Conservation (phyloP, 2,888 invertebrate species). For the Ectobius pallidus region DNA sequence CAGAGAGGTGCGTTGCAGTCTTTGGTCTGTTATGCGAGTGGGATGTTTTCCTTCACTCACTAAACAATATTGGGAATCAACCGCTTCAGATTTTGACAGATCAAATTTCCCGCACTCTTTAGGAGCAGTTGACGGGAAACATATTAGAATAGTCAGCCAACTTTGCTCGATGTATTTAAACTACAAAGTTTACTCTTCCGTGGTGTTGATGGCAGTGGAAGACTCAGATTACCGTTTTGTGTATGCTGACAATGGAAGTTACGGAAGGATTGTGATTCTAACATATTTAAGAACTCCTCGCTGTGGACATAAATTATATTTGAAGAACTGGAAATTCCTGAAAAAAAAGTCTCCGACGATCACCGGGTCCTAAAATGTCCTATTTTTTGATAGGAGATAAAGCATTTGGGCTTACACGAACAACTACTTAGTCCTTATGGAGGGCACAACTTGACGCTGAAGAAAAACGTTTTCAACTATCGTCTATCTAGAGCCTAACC, state of each 20-base stretch:
- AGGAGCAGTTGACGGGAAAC: slow-evolving; percentile 38
- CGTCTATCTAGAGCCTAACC: no score
- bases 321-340: slow-evolving; percentile 12
- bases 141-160: slow-evolving; percentile 43
- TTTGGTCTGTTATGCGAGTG: neutral
- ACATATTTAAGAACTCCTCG: slow-evolving; percentile 16
- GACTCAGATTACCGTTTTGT: slow-evolving; percentile 41
- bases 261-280: slow-evolving; percentile 27
- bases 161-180: slow-evolving; percentile 45
- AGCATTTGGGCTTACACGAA: no score
- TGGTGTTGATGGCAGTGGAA: slow-evolving; percentile 41
- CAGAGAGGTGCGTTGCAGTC: neutral
- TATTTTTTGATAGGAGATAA: no score
- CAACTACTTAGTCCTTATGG: no score
- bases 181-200: slow-evolving; percentile 40
- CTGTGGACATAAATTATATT: slow-evolving; percentile 27
- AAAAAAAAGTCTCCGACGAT: no score
- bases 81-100: neutral
- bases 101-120: neutral
- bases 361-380: no score
- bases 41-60: neutral
- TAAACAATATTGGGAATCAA: neutral
- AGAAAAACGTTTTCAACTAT: no score
- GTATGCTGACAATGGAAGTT: slow-evolving; percentile 35
- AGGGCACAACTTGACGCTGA: no score